Conservation (phyloP, 2,797 vertebrate genomes). For the Argyrosomus regius region DNA sequence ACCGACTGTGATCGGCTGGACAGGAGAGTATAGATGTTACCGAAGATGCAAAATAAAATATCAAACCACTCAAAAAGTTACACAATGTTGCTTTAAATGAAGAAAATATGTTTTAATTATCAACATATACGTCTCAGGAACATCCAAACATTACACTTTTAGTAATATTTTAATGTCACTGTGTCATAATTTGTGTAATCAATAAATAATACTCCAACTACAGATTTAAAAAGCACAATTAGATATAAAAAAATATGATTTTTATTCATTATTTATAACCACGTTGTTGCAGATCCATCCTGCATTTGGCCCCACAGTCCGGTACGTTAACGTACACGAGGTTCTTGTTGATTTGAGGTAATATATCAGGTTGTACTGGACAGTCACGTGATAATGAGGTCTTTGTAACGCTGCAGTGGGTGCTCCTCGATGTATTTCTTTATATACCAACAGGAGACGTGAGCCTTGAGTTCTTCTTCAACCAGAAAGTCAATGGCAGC, state of each 20-base stretch:
- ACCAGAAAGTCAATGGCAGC: constrained; percentile 84
- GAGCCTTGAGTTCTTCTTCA: constrained; percentile 80
- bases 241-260: no score
- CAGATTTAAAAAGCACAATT: no score
- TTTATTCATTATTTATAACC: no score
- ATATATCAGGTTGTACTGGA: background rate
- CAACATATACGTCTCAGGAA: no score
- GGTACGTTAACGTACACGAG: background rate
- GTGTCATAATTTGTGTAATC: no score
- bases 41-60: constrained; percentile 10
- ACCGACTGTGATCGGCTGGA: background rate
- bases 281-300: no score
- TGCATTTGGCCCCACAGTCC: background rate
- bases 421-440: constrained; percentile 79
- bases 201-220: no score
- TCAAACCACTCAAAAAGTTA: background rate
- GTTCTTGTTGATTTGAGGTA: constrained; percentile 22
- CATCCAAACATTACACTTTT: no score
- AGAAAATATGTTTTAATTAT: no score
- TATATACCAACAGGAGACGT: constrained; percentile 84
- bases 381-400: constrained; percentile 64
- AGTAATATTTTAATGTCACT: no score
- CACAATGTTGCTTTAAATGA: no score
- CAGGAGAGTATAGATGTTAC: background rate
- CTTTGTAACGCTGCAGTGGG: constrained; percentile 62